Evolutionary conservation across 2,797 vertebrate genomes (phyloP).

Genomic region (Anguilla obscura): DNA sequence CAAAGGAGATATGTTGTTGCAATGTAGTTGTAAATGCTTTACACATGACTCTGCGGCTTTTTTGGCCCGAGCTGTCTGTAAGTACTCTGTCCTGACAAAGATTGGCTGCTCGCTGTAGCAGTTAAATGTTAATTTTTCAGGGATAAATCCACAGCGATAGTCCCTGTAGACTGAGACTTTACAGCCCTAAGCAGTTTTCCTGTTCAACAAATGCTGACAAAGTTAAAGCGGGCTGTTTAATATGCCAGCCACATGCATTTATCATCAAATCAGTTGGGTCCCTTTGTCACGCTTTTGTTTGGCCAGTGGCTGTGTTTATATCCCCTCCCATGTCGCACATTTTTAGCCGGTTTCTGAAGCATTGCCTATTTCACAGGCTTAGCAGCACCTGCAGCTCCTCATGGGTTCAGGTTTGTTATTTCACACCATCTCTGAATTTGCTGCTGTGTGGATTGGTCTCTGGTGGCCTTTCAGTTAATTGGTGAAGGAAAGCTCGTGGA

Average conservation of each 20-base stretch:
- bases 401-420: background rate
- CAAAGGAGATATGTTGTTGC: background rate
- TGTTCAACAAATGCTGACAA: slow-evolving; percentile 9
- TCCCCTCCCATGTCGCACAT: background rate
- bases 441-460: background rate
- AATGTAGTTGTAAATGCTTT: slow-evolving; percentile 2
- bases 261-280: background rate
- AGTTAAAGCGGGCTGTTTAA: background rate
- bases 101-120: background rate
- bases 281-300: background rate
- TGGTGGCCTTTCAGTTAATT: background rate
- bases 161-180: background rate
- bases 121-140: background rate
- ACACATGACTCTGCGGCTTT: background rate
- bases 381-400: background rate
- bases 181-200: slow-evolving; percentile 8
- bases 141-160: background rate
- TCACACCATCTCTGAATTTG: background rate
- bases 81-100: background rate
- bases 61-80: background rate
- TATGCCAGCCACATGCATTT: background rate
- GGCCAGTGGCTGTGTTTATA: background rate
- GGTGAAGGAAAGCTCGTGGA: background rate
- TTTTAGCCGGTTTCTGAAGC: background rate
- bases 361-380: background rate